These are phyloP conservation scores for Agraylea sexmaculata DNA, from an alignment of 1,140 invertebrate species.

Conservation along the genomic window DNA sequence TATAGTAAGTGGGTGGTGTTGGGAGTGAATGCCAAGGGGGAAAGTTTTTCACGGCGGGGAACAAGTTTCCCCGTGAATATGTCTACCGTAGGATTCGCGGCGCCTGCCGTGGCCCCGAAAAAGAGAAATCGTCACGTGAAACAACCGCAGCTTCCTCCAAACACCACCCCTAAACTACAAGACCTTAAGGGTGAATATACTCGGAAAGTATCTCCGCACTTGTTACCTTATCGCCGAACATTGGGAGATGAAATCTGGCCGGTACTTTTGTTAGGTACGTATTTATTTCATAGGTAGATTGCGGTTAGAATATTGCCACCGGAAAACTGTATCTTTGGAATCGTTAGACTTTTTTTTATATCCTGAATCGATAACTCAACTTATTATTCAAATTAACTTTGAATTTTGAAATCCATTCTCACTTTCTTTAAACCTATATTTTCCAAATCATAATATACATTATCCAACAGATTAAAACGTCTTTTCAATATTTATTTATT, in stretches of 20 bases:
- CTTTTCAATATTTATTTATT: too few relatives aligned
- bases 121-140: slow-evolving; percentile 20
- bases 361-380: too few relatives aligned
- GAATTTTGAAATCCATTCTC: too few relatives aligned
- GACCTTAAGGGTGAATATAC: background rate
- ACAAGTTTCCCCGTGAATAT: slow-evolving; percentile 23
- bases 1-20: too few relatives aligned
- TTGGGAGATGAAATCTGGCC: slow-evolving; percentile 19
- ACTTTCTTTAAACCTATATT: too few relatives aligned
- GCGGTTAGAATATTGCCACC: slow-evolving; percentile 16
- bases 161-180: slow-evolving; percentile 5
- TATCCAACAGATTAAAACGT: too few relatives aligned
- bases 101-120: slow-evolving; percentile 20
- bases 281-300: slow-evolving; percentile 23
- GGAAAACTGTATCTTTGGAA: too few relatives aligned
- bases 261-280: slow-evolving; percentile 21
- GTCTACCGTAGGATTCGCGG: slow-evolving; percentile 22
- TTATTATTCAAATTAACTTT: too few relatives aligned
- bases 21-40: slow-evolving; percentile 22
- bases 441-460: too few relatives aligned
- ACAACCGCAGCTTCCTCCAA: slow-evolving; percentile 2
- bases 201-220: slow-evolving; percentile 2
- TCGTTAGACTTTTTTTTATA: too few relatives aligned
- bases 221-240: slow-evolving; percentile 7
- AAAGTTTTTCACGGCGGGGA: slow-evolving; percentile 23